Percentiles rank a stretch among this genome's conserved stretches.
These are phyloP conservation scores for Stenodera caucasica DNA, from an alignment of 2,888 invertebrate species.

Conservation along the genomic window DNA sequence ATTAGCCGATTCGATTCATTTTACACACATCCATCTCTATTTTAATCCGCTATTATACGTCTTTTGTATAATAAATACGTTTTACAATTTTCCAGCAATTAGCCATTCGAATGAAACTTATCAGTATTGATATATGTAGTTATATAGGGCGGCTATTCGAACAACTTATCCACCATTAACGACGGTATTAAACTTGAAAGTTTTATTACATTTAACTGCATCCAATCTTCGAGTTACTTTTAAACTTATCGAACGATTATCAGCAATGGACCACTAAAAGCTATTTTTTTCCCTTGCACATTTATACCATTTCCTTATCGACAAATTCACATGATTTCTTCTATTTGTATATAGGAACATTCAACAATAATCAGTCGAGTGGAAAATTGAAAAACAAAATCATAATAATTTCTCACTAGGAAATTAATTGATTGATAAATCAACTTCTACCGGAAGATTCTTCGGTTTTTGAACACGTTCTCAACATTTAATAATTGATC, in stretches of 20 bases:
- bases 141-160: background rate
- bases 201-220: slow-evolving; percentile 12
- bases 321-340: background rate
- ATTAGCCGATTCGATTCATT: too few relatives aligned
- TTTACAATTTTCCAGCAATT: slow-evolving; percentile 16
- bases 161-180: slow-evolving; percentile 9
- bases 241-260: slow-evolving; percentile 16
- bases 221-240: slow-evolving; percentile 10
- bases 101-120: slow-evolving; percentile 13
- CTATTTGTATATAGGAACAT: background rate
- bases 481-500: background rate
- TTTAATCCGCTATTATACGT: slow-evolving; percentile 11
- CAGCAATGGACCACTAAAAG: background rate
- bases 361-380: background rate
- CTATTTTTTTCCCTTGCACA: too few relatives aligned
- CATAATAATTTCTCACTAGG: background rate
- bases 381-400: background rate
- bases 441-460: background rate
- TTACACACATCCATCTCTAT: too few relatives aligned
- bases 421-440: background rate
- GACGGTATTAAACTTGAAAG: slow-evolving; percentile 11
- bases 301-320: background rate
- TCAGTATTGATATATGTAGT: slow-evolving; percentile 13
- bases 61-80: slow-evolving; percentile 2
- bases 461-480: background rate